These are phyloP conservation scores for Mirza zaza DNA, from an alignment of 2,113 vertebrate species.

Conservation along the genomic window DNA sequence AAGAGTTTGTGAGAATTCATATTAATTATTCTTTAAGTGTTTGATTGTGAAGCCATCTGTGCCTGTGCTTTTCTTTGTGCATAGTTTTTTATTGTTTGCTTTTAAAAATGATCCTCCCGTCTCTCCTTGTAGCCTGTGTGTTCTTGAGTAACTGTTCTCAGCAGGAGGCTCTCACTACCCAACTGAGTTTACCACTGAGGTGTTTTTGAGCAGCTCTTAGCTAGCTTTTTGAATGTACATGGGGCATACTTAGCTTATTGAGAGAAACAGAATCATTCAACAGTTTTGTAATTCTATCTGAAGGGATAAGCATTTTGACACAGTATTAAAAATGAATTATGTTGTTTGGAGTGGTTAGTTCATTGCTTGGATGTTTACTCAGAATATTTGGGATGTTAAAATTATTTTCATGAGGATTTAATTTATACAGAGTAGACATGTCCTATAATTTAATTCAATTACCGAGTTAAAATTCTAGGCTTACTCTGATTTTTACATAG, in stretches of 20 bases:
- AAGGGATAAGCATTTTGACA: not conserved
- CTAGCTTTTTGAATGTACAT: not conserved
- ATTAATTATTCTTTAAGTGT: not conserved
- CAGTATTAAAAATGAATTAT: not conserved
- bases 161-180: not conserved
- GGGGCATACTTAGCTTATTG: not conserved
- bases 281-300: not conserved
- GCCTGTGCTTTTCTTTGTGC: not conserved
- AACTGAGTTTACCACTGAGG: not conserved
- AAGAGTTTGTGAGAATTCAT: not conserved
- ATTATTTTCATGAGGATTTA: constrained; percentile 43
- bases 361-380: constrained; percentile 30
- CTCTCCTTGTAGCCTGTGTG: not conserved
- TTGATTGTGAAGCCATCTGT: not conserved
- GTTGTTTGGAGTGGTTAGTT: constrained; percentile 21
- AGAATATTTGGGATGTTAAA: constrained; percentile 35
- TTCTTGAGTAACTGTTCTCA: not conserved
- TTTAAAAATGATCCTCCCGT: not conserved
- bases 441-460: constrained; percentile 33
- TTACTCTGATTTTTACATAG: constrained; percentile 38
- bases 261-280: not conserved
- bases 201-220: not conserved
- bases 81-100: not conserved
- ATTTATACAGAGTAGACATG: constrained; percentile 13
- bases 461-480: constrained; percentile 21